Evolutionary conservation across 2,113 vertebrate species (phyloP), one percentile per base, ranked within the genome.

Genomic region (Pelmatolapia mariae): DNA sequence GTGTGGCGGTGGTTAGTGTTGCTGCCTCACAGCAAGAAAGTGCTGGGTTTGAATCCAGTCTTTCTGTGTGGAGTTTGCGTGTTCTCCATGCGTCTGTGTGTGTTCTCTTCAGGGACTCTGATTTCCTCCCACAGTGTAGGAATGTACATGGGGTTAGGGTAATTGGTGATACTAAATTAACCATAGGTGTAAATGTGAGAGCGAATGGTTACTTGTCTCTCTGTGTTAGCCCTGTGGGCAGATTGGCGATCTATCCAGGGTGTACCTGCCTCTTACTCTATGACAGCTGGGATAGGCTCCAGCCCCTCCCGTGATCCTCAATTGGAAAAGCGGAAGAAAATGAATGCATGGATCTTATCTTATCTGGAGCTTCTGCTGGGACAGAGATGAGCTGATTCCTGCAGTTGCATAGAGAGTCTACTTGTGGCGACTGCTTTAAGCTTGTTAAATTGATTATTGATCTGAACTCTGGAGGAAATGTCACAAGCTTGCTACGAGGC

Each of bases 401-500:
- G 57, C 63, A 86, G 52, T 53, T 85, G 63, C 66, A 86, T 61
- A 45, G 43, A 33, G 15, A 56, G 15, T 38, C 18, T 43, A 24
- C 68, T 63, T 61, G 43, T 3, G 1, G 76, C 19, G 3, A 53
- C 83, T 91, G 78, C 68, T 89, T 89, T 85, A 45, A 66, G 86
- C 86, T 89, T 90, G 57, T 80, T 81, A 85, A 76, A 89, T 82
- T 66, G 57, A 91, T 87, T 76, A 87, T 82, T 82, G 36, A 88
- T 91, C 85, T 10, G 4, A 88, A 52, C 52, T 90, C 47, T 43
- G 7, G 22, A 68, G 6, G 73, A 89, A 83, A 90, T 87, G 43
- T 86, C 73, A 57, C 19, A 36, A 29, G 50, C 26, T 56, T 79
- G 10, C 33, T 8, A 18, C 12, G 2, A 59, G 61, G 47, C 54